A percentile compares a stretch with the other conserved stretches of the same genome.
Evolutionary conservation across 2,797 vertebrate species (phyloP).

Genomic region (Typhlichthys subterraneus): DNA sequence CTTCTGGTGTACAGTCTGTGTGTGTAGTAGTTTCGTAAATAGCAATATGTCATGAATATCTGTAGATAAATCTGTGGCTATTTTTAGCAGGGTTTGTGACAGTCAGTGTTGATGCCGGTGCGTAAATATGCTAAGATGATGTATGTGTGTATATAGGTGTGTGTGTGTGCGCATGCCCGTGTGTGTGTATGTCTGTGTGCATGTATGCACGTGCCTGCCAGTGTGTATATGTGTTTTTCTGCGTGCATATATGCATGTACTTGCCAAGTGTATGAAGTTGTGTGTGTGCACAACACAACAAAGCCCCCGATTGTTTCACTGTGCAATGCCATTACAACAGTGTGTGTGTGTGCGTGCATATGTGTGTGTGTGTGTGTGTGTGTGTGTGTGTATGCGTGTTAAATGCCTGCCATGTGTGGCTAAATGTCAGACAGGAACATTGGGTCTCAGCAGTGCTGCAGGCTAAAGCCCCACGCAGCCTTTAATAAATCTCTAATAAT

Average conservation of each 20-base stretch:
- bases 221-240: conserved; percentile 2
- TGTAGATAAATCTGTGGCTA: conserved; percentile 24
- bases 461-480: conserved; percentile 59
- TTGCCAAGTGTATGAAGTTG: not conserved
- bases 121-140: conserved; percentile 61
- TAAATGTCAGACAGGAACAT: conserved; percentile 63
- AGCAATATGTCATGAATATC: conserved; percentile 32
- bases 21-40: conserved; percentile 59
- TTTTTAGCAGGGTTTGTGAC: conserved; percentile 26
- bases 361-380: conserved; percentile 8
- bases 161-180: conserved; percentile 1
- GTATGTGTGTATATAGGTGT: conserved; percentile 36
- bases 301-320: conserved; percentile 17
- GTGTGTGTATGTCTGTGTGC: conserved; percentile 2
- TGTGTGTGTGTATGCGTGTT: conserved; percentile 6
- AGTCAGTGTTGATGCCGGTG: conserved; percentile 37
- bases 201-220: not conserved
- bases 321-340: conserved; percentile 23
- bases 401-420: conserved; percentile 53
- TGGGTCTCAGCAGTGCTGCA: conserved; percentile 66
- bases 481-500: conserved; percentile 9
- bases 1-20: conserved; percentile 43
- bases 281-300: conserved; percentile 35
- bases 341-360: conserved; percentile 15
- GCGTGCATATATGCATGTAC: not conserved